Evolutionary conservation across 2,797 vertebrate species (phyloP).

Genomic region (Cossypha caffra): DNA sequence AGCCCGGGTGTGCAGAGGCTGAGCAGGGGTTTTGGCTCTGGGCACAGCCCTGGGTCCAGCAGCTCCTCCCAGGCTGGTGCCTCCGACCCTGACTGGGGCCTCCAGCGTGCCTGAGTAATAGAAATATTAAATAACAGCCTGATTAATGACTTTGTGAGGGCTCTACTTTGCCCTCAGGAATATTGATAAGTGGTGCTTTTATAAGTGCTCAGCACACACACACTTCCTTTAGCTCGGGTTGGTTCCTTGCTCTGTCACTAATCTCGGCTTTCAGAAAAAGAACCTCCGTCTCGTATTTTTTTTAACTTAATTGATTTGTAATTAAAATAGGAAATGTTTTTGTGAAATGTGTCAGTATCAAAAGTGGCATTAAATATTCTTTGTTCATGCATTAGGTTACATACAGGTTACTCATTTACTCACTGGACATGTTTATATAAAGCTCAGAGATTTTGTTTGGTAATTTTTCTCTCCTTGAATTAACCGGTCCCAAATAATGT

Average conservation of each 20-base stretch:
- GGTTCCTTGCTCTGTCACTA: not conserved
- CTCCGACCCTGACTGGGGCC: constrained; percentile 36
- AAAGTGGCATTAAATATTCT: not conserved
- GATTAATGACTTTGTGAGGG: constrained; percentile 44
- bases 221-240: not conserved
- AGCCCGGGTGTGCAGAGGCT: not conserved
- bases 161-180: not conserved
- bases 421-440: not conserved
- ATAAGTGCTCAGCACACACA: not conserved
- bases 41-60: rapidly evolving
- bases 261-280: not conserved
- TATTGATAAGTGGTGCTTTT: constrained; percentile 18
- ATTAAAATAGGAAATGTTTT: not conserved
- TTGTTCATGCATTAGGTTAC: not conserved
- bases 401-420: not conserved
- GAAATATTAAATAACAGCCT: constrained; percentile 28
- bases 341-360: not conserved
- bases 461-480: not conserved
- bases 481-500: not conserved
- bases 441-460: not conserved
- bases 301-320: not conserved
- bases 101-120: not conserved
- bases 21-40: not conserved
- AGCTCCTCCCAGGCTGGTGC: not conserved
- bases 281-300: not conserved